Conservation (phyloP, 2,797 vertebrate species). For the Cercopithecus mitis region DNA sequence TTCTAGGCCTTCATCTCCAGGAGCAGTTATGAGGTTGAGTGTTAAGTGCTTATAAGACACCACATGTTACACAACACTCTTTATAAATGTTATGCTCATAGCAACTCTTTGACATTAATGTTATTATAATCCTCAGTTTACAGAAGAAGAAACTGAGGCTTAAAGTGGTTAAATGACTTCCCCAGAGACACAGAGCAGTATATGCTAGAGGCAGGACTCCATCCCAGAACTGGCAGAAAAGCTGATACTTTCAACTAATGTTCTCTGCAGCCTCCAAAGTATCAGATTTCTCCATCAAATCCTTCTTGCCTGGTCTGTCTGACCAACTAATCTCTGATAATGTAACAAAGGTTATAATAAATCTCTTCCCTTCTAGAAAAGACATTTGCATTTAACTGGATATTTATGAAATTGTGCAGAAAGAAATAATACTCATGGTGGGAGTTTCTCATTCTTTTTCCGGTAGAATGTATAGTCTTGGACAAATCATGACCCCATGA, state of each 20-base stretch:
- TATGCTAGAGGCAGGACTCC: not conserved
- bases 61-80: not conserved
- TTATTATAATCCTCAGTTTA: not conserved
- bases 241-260: not conserved
- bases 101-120: not conserved
- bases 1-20: not conserved
- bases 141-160: not conserved
- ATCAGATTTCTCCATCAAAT: not conserved
- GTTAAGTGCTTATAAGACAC: not conserved
- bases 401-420: constrained; percentile 16
- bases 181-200: not conserved
- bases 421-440: not conserved
- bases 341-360: not conserved
- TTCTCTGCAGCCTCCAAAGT: not conserved
- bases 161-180: not conserved
- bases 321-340: not conserved
- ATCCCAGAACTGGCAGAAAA: not conserved
- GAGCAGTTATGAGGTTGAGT: not conserved
- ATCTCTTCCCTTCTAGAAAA: not conserved
- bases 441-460: not conserved
- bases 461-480: not conserved
- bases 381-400: not conserved
- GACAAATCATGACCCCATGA: not conserved
- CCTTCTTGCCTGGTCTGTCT: not conserved
- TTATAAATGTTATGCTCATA: not conserved